phyloP scores from a whole-genome alignment of 37 sponge, comb jelly and placozoan species.

The Aplysina aerophoba region DNA sequence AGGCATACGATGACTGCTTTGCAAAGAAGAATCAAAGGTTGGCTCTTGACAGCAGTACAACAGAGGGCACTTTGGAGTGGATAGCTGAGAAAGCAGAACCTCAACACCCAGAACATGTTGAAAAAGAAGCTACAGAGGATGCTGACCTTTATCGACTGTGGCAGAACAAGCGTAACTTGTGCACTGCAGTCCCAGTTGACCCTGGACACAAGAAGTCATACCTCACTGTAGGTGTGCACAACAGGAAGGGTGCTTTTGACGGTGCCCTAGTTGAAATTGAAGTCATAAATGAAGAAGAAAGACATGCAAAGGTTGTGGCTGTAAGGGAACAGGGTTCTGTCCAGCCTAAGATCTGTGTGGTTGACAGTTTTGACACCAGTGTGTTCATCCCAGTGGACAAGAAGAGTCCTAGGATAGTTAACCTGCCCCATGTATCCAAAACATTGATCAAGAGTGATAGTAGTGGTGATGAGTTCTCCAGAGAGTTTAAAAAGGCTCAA shows the following conservation, averaged over 20 bases:
- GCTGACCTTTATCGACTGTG: slow-evolving; percentile 24
- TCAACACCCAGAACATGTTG: too few relatives aligned
- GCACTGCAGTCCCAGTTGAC: slow-evolving; percentile 66
- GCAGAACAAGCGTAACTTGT: slow-evolving; percentile 3
- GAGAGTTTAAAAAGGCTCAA: too few relatives aligned
- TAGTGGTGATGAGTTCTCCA: not conserved
- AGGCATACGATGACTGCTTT: not conserved
- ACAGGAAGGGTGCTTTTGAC: slow-evolving; percentile 70
- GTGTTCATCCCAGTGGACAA: slow-evolving; percentile 63
- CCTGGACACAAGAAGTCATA: not conserved
- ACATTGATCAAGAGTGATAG: not conserved
- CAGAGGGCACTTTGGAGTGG: not conserved
- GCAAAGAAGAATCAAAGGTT: not conserved
- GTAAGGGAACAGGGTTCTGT: slow-evolving; percentile 25
- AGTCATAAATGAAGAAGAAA: not conserved
- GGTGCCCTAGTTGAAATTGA: slow-evolving; percentile 61
- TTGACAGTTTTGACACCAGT: slow-evolving; percentile 33
- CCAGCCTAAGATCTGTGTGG: slow-evolving; percentile 47
- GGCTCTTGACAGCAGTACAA: not conserved
- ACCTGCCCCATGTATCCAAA: slow-evolving; percentile 62
- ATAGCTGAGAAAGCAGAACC: too few relatives aligned
- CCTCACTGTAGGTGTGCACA: slow-evolving; percentile 32
- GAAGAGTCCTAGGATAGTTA: slow-evolving; percentile 50
- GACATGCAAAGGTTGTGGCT: slow-evolving; percentile 46
- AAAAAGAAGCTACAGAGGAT: too few relatives aligned